Percentiles rank a stretch among this genome's conserved stretches.
Evolutionary conservation across 2,113 vertebrate species (phyloP).

Genomic region (Dunckerocampus dactyliophorus): DNA sequence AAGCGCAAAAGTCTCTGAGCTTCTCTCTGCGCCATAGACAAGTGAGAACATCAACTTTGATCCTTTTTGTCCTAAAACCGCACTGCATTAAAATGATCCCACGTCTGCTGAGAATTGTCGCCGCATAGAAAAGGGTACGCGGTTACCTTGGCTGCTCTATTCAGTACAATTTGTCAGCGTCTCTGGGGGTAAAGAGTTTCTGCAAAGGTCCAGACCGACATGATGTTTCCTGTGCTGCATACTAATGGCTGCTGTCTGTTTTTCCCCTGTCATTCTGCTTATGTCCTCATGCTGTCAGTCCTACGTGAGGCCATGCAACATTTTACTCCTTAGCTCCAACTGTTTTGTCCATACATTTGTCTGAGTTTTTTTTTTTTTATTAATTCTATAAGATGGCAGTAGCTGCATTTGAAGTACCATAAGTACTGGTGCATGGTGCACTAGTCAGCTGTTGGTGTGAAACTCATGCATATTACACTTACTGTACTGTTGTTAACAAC

Average conservation of each 20-base stretch:
- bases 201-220: slow-evolving; percentile 59
- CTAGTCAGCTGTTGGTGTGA: no score
- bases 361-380: no score
- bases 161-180: slow-evolving; percentile 59
- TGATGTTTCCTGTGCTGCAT: slow-evolving; percentile 55
- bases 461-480: no score
- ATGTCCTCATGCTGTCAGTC: slow-evolving; percentile 55
- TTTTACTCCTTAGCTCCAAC: no score
- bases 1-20: slow-evolving; percentile 36
- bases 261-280: slow-evolving; percentile 52
- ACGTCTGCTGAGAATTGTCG: slow-evolving; percentile 14
- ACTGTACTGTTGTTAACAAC: no score
- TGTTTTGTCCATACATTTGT: no score
- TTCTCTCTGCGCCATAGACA: slow-evolving; percentile 27
- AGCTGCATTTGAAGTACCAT: no score
- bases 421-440: no score
- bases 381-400: no score
- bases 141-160: slow-evolving; percentile 51
- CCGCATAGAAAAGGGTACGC: slow-evolving; percentile 32
- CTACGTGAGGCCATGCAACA: slow-evolving; percentile 26
- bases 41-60: slow-evolving; percentile 29
- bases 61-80: slow-evolving; percentile 14
- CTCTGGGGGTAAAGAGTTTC: slow-evolving; percentile 39
- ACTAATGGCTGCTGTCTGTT: slow-evolving; percentile 57
- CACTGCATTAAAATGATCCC: slow-evolving; percentile 16